Evolutionary conservation across 92 coral and sea anemone species (phyloP), one percentile per base, ranked within the genome.

Genomic region (Ricordea florida): DNA sequence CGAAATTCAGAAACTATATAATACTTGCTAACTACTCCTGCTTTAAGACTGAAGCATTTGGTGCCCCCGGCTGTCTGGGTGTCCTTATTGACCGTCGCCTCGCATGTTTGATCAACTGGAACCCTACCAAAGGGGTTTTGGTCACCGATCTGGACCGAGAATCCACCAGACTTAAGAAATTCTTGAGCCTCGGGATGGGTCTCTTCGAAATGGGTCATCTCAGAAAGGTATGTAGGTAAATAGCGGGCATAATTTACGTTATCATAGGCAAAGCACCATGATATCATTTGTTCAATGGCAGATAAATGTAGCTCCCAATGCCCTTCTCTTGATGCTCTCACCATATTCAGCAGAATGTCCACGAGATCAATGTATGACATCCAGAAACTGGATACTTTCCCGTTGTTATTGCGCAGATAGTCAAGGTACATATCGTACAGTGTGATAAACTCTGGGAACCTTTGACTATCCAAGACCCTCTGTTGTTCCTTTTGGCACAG

Each of bases 311-410:
- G 68, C 62, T 59, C 57, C 89, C 81, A 84, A 49, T 67, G 43
- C 32, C 80, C 89, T 58, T 84, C 89, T 32, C 89, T 72, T 69
- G 80, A 66, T 31, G 80, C 89, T 69, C 83, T 74, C 72, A 61
- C 66, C 62, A 82, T 62, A 47, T 74, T 53, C 53, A 81, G 68
- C 62, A 82, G 49, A 32, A 71, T 51, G 20, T 76, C 79, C 6
- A 83, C 73, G 71, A 83, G 69, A 14, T 83, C 79, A 30, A 83
- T 84, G 43, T 78, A 78, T 36, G 76, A 84, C 70, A 67, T 68
- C 90, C 90, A 84, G 60, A 86, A 80, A 29, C 24, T 66, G 34
- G 62, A 67, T 27, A 42, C 43, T 33, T 67, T 43, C 7, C 78
- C 61, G 13, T 66, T 77, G 16, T 24, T 52, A 29, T 64, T 63